Evolutionary conservation across 2,113 vertebrate genomes (phyloP).

Genomic region (Cyanoramphus novaezelandiae): DNA sequence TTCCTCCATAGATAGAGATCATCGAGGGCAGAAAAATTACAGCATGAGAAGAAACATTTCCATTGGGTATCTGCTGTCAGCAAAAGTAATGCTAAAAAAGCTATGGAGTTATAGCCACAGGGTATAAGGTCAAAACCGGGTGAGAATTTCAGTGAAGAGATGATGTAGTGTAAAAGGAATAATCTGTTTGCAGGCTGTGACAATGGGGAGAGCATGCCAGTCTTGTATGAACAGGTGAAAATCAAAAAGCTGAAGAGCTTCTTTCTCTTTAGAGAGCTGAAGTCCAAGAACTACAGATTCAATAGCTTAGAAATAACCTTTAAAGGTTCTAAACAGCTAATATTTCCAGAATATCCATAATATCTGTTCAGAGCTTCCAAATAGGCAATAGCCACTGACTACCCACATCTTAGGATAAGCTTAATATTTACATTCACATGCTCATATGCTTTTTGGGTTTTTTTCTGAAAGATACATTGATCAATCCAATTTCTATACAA

Average conservation of each 20-base stretch:
- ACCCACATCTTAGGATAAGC: background rate
- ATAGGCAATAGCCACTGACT: background rate
- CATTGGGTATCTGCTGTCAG: background rate
- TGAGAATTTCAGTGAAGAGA: background rate
- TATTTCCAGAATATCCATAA: background rate
- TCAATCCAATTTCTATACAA: background rate
- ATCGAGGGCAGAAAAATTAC: constrained; percentile 4
- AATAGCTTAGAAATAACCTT: background rate
- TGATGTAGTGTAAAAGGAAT: background rate
- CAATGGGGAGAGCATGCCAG: background rate
- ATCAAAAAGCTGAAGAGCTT: background rate
- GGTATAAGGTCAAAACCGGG: background rate
- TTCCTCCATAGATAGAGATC: background rate
- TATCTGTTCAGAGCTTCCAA: background rate
- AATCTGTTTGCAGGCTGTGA: background rate
- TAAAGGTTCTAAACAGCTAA: background rate
- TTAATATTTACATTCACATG: background rate
- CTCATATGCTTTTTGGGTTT: background rate
- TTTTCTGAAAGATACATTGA: background rate
- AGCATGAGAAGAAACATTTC: background rate
- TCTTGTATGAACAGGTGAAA: background rate
- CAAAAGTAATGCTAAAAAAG: background rate
- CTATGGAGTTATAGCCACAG: rapidly evolving
- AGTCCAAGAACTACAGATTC: background rate
- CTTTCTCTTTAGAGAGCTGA: background rate